Percentiles rank a stretch among this genome's conserved stretches.
phyloP scores from a whole-genome alignment of 1,140 invertebrate species.

The Brachystomella parvula region DNA sequence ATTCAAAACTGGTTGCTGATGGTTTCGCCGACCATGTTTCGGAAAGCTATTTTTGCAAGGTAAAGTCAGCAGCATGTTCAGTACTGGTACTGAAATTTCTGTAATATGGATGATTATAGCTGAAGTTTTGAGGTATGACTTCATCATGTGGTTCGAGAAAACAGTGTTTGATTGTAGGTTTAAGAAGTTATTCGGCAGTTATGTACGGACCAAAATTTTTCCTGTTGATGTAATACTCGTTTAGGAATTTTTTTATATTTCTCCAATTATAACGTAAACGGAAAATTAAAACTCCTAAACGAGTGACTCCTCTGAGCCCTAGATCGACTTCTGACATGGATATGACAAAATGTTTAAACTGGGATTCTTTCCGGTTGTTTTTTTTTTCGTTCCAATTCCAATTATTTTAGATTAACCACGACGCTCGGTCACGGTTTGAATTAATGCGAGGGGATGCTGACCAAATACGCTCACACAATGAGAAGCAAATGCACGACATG shows the following conservation, averaged over 20 bases:
- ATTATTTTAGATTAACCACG: conserved; percentile 17
- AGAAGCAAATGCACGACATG: conserved; percentile 19
- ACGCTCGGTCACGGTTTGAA: neutral
- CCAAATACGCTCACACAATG: conserved; percentile 14
- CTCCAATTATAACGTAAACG: too few relatives aligned
- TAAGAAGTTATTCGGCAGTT: neutral
- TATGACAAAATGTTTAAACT: neutral
- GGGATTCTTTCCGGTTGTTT: neutral
- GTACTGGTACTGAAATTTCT: too few relatives aligned
- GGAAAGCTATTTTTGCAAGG: conserved; percentile 66
- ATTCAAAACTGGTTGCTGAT: conserved; percentile 52
- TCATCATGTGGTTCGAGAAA: too few relatives aligned
- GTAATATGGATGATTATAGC: neutral
- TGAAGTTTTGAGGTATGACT: too few relatives aligned
- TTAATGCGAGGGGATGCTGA: conserved; percentile 14
- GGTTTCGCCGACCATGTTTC: conserved; percentile 57
- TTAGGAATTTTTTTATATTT: too few relatives aligned
- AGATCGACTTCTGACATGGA: too few relatives aligned
- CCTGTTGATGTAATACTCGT: too few relatives aligned
- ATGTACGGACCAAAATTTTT: conserved; percentile 1
- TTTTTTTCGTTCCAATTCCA: neutral
- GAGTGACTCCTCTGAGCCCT: too few relatives aligned
- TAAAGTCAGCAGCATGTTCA: conserved; percentile 41
- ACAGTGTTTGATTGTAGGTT: too few relatives aligned
- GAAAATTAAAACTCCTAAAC: too few relatives aligned